A percentile compares a stretch with the other conserved stretches of the same genome.
These are phyloP conservation scores for Drosophila sproati DNA, from an alignment of 1,140 invertebrate genomes.

Conservation along the genomic window DNA sequence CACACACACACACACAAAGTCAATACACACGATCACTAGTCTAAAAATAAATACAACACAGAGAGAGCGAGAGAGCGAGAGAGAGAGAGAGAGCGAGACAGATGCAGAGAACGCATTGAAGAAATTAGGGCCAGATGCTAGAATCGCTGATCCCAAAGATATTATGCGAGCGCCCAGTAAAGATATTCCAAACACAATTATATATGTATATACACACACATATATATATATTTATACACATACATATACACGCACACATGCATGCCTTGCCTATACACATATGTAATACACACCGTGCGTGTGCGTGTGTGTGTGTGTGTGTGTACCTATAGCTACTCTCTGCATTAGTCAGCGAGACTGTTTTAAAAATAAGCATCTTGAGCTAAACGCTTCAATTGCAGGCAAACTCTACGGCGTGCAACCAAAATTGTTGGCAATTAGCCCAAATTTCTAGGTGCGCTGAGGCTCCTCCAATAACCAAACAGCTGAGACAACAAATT, in stretches of 20 bases:
- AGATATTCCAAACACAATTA: constrained; percentile 27
- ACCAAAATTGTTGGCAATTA: constrained; percentile 13
- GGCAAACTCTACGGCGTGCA: constrained; percentile 6
- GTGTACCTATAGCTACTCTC: constrained; percentile 1
- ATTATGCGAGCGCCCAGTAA: constrained; percentile 18
- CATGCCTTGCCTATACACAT: constrained; percentile 1
- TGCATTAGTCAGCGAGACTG: constrained; percentile 45
- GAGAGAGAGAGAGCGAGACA: not conserved
- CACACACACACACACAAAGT: constrained; percentile 3
- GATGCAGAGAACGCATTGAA: not conserved
- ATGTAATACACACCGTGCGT: not conserved
- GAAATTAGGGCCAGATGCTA: constrained; percentile 37
- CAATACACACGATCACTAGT: constrained; percentile 34
- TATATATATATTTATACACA: not conserved
- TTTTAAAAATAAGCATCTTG: constrained; percentile 41
- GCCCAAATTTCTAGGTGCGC: not conserved
- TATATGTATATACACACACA: not conserved
- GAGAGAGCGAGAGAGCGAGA: constrained; percentile 1
- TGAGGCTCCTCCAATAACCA: constrained; percentile 9
- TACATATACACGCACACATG: not conserved
- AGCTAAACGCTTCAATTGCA: constrained; percentile 32
- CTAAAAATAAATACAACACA: constrained; percentile 48
- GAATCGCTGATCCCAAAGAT: constrained; percentile 38
- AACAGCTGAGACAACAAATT: constrained; percentile 41
- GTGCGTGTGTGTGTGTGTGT: constrained; percentile 1